Evolutionary conservation across 1,140 invertebrate species (phyloP), one percentile per base, ranked within the genome.

Genomic region (Acromyrmex heyeri): DNA sequence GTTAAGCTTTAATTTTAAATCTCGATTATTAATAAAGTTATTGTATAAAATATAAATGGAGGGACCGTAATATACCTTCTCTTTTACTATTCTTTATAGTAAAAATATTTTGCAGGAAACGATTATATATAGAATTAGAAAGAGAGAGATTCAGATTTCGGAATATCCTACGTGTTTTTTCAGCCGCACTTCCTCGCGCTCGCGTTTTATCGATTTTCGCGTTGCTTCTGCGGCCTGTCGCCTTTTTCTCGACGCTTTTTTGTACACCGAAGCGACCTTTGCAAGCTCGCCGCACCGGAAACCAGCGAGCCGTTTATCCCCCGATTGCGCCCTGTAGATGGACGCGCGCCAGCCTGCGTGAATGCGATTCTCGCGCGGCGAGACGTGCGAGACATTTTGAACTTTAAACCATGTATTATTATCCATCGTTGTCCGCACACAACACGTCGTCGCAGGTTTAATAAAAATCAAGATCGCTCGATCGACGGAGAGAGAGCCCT

Each of bases 321-420:
- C 53, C 53, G 38, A 53, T 59, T 55, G 50, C 14, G 53, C 21
- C 67, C 21, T 27, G 34, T 38, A 34, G 61, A n/a, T 38, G 34
- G 30, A 78, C 61, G 48, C 21, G 64, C 53, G 24, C 53, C 30
- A 34, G 59, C 55, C 79, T 73, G 79, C 79, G 77, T 70, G 67
- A 44, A 10, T 24, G 48, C 44, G 77, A 82, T 18, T 53, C 24
- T 48, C 55, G 16, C 30, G 48, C 61, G 44, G 30, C 55, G 21
- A 75, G 48, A 73, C 50, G 50, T n/a, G 38, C 24, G 55, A 34
- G 55, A 38, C 86, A 83, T 75, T 85, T 67, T 85, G 88, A 90
- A 89, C 88, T 89, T 87, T 90, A 78, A 65, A 85, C 69, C 73
- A 3, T 53, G 62, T 86, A 90, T 88, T 89, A 89, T 90, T 78